Evolutionary conservation across 2,113 vertebrate genomes (phyloP).

Genomic region (Triplophysa dalaica): DNA sequence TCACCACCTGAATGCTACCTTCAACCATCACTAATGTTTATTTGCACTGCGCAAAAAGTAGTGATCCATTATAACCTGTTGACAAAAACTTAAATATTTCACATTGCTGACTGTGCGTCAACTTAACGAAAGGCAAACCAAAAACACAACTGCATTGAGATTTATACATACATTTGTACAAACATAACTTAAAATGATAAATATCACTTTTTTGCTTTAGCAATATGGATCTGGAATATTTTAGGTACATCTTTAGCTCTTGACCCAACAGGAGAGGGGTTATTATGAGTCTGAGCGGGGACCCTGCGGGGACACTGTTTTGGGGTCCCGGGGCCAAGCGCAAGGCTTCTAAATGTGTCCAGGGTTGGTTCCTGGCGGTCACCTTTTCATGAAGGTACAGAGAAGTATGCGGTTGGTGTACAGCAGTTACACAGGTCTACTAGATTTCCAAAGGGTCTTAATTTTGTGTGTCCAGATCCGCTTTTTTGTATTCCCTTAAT

Average conservation of each 20-base stretch:
- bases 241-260: conserved; percentile 39
- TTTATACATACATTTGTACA: conserved; percentile 51
- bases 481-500: background rate
- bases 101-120: conserved; percentile 45
- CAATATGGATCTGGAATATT: conserved; percentile 44
- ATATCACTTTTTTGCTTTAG: conserved; percentile 51
- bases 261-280: conserved; percentile 7
- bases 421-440: conserved; percentile 31
- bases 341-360: background rate
- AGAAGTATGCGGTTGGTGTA: conserved; percentile 13
- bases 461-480: conserved; percentile 14
- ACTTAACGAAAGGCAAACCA: conserved; percentile 20
- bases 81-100: conserved; percentile 36
- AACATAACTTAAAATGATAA: conserved; percentile 64
- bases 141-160: conserved; percentile 42
- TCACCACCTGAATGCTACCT: conserved; percentile 13
- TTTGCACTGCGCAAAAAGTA: conserved; percentile 14
- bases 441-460: conserved; percentile 26
- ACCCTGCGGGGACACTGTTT: no score
- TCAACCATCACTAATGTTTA: background rate
- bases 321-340: background rate
- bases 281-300: conserved; percentile 3
- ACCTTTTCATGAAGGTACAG: conserved; percentile 10
- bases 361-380: background rate
- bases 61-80: conserved; percentile 25